Evolutionary conservation across 2,888 invertebrate genomes (phyloP).

Genomic region (Oscheius sp.): DNA sequence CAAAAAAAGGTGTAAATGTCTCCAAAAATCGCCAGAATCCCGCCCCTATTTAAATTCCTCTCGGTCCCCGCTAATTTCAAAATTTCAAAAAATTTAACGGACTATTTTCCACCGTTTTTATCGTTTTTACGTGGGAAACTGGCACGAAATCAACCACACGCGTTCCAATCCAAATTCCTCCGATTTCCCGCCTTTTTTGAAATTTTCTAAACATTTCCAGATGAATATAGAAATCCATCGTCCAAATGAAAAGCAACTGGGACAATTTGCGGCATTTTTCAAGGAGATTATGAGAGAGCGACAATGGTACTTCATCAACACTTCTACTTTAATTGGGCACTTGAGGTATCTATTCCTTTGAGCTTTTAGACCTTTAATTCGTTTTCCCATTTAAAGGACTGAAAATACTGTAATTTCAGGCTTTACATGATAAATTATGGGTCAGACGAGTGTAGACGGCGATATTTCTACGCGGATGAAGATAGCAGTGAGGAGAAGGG

Average conservation of each 20-base stretch:
- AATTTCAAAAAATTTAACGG: no score
- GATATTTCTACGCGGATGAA: constrained; percentile 40
- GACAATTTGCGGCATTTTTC: constrained; percentile 16
- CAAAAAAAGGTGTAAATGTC: no score
- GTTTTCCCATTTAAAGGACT: neutral
- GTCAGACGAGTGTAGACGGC: constrained; percentile 41
- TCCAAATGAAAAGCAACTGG: constrained; percentile 41
- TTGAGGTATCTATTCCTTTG: constrained; percentile 5
- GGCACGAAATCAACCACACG: no score
- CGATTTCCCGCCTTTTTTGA: neutral
- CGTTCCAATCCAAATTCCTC: no score
- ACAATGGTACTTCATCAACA: constrained; percentile 27
- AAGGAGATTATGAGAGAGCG: constrained; percentile 24
- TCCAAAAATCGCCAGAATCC: no score
- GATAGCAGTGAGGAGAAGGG: constrained; percentile 4
- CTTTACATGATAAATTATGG: constrained; percentile 54
- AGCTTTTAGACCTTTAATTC: no score
- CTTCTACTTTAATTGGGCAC: constrained; percentile 35
- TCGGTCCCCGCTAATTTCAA: no score
- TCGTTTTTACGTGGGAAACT: no score
- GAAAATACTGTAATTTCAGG: constrained; percentile 38
- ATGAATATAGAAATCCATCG: constrained; percentile 57
- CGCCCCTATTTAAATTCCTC: no score
- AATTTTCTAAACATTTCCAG: constrained; percentile 30
- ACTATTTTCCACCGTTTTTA: no score